Evolutionary conservation across 2,797 vertebrate genomes (phyloP).

Genomic region (Psittacula derbiana): DNA sequence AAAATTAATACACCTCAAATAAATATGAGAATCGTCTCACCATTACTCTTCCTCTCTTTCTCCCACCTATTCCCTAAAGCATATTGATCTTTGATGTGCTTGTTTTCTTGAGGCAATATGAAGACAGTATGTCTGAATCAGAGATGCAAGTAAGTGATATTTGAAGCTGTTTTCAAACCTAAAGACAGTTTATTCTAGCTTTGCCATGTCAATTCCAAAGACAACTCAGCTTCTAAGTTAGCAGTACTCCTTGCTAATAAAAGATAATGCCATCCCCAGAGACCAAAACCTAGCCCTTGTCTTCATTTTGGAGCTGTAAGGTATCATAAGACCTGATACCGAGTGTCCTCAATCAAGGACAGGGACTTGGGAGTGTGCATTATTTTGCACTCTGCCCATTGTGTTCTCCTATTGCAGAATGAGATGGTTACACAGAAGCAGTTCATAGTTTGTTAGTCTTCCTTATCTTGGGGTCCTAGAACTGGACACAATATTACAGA

Average conservation of each 20-base stretch:
- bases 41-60: background rate
- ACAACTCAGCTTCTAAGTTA: background rate
- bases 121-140: background rate
- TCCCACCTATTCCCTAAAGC: background rate
- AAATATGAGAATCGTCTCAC: constrained; percentile 1
- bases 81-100: constrained; percentile 2
- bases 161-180: constrained; percentile 11
- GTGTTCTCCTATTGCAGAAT: background rate
- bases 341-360: background rate
- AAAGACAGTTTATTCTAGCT: background rate
- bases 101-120: constrained; percentile 2
- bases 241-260: background rate
- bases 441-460: background rate
- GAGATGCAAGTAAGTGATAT: background rate
- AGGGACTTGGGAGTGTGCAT: background rate
- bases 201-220: background rate
- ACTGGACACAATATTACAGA: background rate
- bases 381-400: background rate
- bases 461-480: background rate
- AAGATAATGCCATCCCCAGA: background rate
- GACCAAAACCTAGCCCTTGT: background rate
- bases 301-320: background rate
- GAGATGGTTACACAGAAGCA: background rate
- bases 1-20: background rate
- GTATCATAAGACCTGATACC: background rate